Conservation (phyloP, 1,140 invertebrate species). For the Penaeus japonicus region DNA sequence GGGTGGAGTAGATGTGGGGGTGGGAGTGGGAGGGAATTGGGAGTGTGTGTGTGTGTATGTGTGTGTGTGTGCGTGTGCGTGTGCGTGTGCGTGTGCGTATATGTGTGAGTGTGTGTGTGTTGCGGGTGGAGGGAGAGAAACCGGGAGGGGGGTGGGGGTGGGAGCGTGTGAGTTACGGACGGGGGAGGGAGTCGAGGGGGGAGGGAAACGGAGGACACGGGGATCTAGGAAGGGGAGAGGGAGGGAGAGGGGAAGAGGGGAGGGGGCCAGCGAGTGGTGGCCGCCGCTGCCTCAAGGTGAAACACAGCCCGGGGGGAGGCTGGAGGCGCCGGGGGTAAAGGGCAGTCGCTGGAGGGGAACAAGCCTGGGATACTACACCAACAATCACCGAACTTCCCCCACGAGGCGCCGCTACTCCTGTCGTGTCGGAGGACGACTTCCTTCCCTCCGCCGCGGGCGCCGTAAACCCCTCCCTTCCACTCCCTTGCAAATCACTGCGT, state of each 20-base stretch:
- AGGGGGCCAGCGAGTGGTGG: slow-evolving; percentile 4
- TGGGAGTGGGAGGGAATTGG: neutral
- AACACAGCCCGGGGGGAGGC: slow-evolving; percentile 51
- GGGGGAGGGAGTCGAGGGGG: neutral
- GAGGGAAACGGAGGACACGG: slow-evolving; percentile 13
- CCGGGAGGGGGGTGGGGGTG: neutral
- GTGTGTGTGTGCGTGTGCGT: neutral
- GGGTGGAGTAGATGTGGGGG: neutral
- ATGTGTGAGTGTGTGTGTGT: neutral
- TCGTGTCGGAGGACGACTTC: no score
- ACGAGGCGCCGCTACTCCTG: no score
- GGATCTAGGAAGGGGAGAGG: slow-evolving; percentile 16
- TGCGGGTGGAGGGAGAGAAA: neutral
- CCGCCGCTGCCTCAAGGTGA: slow-evolving; percentile 51
- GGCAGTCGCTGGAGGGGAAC: slow-evolving; percentile 50
- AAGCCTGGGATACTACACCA: slow-evolving; percentile 48
- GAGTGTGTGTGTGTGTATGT: neutral
- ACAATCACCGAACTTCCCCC: neutral
- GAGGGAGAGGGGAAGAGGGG: slow-evolving; percentile 4
- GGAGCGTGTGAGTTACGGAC: neutral
- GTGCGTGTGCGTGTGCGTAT: neutral
- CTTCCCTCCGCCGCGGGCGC: no score
- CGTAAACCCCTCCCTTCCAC: neutral
- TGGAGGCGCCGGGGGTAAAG: slow-evolving; percentile 49
- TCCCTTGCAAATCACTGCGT: neutral